Conservation (phyloP, 2,113 vertebrate species). For the Hyperopisus bebe region DNA sequence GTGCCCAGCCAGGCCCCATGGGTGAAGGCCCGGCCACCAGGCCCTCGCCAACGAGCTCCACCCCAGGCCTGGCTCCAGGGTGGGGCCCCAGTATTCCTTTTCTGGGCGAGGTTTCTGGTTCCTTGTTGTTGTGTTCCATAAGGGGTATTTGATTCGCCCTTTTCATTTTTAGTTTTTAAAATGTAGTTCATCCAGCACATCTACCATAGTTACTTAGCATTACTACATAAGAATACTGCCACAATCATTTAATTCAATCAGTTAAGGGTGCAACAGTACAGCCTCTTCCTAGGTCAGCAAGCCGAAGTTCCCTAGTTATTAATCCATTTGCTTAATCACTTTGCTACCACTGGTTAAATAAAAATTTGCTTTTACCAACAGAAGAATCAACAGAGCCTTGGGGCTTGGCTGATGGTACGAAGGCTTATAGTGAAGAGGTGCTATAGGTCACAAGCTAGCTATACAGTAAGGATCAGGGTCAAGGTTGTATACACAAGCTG, state of each 20-base stretch:
- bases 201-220: not conserved
- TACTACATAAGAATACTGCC: not conserved
- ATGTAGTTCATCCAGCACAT: not conserved
- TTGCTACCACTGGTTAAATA: not conserved
- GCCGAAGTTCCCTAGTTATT: not conserved
- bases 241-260: not conserved
- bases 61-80: not conserved
- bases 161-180: not conserved
- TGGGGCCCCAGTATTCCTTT: not conserved
- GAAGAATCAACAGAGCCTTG: not conserved
- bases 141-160: not conserved
- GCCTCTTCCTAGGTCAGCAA: not conserved
- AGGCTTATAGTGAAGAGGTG: not conserved
- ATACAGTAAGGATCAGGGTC: not conserved
- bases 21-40: not conserved
- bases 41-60: not conserved
- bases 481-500: not conserved
- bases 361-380: slow-evolving; percentile 1
- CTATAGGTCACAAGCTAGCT: not conserved
- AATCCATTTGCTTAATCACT: not conserved
- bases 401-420: not conserved
- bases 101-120: not conserved
- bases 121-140: not conserved
- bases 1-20: not conserved
- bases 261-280: not conserved